Conservation (phyloP, 1,140 invertebrate species). For the Panagrolaimus sp. region DNA sequence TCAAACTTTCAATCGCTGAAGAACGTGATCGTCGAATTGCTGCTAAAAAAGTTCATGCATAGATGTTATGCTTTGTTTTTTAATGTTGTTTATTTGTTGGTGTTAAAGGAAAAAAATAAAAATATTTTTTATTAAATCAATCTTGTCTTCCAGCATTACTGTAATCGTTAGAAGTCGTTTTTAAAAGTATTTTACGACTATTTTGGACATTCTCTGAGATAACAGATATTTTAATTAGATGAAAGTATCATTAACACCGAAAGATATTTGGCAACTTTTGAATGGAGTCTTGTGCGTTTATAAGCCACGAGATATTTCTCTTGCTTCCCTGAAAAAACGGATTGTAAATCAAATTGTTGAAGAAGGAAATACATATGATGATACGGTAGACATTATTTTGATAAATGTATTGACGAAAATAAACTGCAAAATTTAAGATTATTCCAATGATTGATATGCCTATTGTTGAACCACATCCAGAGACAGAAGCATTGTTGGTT, state of each 20-base stretch:
- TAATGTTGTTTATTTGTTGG: slow-evolving; percentile 26
- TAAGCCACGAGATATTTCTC: slow-evolving; percentile 49
- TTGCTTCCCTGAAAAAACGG: slow-evolving; percentile 36
- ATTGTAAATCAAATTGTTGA: slow-evolving; percentile 31
- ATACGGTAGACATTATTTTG: too few relatives aligned
- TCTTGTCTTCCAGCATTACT: too few relatives aligned
- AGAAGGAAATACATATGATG: slow-evolving; percentile 15
- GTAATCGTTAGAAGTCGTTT: background rate
- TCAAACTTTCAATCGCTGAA: slow-evolving; percentile 92
- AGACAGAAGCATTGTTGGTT: slow-evolving; percentile 40
- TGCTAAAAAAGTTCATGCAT: slow-evolving; percentile 44
- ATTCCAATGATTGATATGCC: slow-evolving; percentile 34
- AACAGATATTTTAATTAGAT: background rate
- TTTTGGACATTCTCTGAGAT: too few relatives aligned
- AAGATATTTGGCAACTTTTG: slow-evolving; percentile 29
- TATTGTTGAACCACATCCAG: slow-evolving; percentile 46
- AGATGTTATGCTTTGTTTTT: slow-evolving; percentile 15
- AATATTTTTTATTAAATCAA: too few relatives aligned
- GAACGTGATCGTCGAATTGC: slow-evolving; percentile 94
- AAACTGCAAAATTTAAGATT: too few relatives aligned
- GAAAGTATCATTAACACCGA: background rate
- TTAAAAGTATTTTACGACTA: too few relatives aligned
- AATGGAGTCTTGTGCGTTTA: slow-evolving; percentile 55
- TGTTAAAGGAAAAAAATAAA: slow-evolving; percentile 10
- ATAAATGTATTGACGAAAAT: too few relatives aligned